Evolutionary conservation across 2,113 vertebrate genomes (phyloP), one percentile per base, ranked within the genome.

Genomic region (Puma concolor): DNA sequence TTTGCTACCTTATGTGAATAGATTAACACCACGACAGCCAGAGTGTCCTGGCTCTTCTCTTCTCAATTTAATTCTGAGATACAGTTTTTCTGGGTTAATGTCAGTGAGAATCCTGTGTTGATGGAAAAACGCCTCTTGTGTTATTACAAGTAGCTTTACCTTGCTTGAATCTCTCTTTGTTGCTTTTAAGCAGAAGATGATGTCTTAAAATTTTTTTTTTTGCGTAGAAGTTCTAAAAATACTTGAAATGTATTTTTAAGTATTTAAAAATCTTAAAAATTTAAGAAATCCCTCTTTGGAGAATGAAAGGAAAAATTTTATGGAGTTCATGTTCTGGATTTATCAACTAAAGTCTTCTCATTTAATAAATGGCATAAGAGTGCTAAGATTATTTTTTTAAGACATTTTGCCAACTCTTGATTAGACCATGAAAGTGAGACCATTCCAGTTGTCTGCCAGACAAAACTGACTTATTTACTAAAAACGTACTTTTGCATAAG

Each of bases 361-460:
- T 72, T 67, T 96, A 80, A 83, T 83, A 87, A n/a, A 85, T 86
- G 79, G 7, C 84, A 2, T 2, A 83, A 86, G 57, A 89, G 19
- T 38, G 44, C 84, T 92, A 33, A 76, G 64, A 69, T 88, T 57
- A 50, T 64, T 31, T 87, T 95, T 93, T 71, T 80, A 96, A 96
- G 83, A 77, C 12, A 38, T 88, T 97, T 97, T 90, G 31, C 69
- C 54, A 91, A 23, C 33, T 81, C 33, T 54, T 57, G 44, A 79
- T 92, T 79, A 94, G 38, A 95, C 57, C 85, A 23, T 77, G 67
- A 63, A 88, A 76, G 38, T 54, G 38, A 97, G 82, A 57, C 48
- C 63, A 5, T 92, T 97, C 84, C 31, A 19, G 25, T 72, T 95
- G 52, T 94, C 48, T 90, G 72, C 54, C 52, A 93, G 60, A 95